Conservation (phyloP, 2,113 vertebrate species). For the Python bivittatus region DNA sequence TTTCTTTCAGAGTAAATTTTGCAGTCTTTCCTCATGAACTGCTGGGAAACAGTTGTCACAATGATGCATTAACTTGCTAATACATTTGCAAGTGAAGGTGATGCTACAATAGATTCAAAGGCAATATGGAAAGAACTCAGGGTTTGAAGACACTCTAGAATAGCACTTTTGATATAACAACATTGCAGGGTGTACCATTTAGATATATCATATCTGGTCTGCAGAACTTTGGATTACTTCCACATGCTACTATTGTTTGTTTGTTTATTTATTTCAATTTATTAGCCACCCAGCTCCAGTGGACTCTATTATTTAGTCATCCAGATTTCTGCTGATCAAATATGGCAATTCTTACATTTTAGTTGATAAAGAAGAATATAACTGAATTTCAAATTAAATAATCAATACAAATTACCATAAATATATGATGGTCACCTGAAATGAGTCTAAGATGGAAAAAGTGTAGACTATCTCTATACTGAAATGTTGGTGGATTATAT, state of each 20-base stretch:
- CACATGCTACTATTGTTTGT: too few species aligned
- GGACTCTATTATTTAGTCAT: too few species aligned
- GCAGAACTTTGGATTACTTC: too few species aligned
- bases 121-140: neutral
- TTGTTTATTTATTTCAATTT: too few species aligned
- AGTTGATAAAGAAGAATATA: constrained; percentile 21
- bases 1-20: neutral
- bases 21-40: neutral
- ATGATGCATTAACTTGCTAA: neutral
- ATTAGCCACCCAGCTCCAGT: too few species aligned
- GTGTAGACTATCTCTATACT: constrained; percentile 15
- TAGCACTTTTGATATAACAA: neutral
- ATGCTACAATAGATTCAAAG: constrained; percentile 1
- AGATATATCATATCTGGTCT: neutral
- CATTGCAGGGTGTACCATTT: neutral
- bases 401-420: constrained; percentile 46
- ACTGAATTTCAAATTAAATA: constrained; percentile 43
- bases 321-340: too few species aligned
- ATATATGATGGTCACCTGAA: constrained; percentile 26
- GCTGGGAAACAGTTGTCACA: neutral
- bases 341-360: neutral
- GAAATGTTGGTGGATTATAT: constrained; percentile 40
- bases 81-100: neutral
- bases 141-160: neutral
- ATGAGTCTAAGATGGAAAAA: constrained; percentile 30